These are phyloP conservation scores for Isoperla grammatica DNA, from an alignment of 2,888 invertebrate genomes.

Conservation along the genomic window DNA sequence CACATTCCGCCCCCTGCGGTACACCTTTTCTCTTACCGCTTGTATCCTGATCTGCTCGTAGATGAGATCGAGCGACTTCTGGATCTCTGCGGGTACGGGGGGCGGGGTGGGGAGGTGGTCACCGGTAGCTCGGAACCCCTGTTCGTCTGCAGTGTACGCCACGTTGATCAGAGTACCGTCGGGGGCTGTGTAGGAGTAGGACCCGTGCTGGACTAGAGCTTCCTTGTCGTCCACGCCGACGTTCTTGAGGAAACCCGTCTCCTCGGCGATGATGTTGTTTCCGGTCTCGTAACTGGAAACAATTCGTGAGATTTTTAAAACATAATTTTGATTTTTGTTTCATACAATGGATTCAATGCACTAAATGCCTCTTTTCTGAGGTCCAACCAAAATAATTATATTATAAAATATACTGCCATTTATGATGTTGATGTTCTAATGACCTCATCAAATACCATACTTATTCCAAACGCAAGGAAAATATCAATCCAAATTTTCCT, in stretches of 20 bases:
- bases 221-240: conserved; percentile 38
- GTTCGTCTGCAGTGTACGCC: conserved; percentile 68
- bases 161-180: conserved; percentile 39
- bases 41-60: conserved; percentile 72
- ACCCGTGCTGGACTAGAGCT: conserved; percentile 46
- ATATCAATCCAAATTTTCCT: too few species aligned
- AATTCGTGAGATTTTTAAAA: too few species aligned
- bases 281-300: conserved; percentile 70
- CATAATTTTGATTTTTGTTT: neutral
- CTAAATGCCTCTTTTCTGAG: neutral
- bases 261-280: conserved; percentile 73
- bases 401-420: too few species aligned
- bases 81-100: conserved; percentile 76
- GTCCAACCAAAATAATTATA: neutral
- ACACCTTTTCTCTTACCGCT: conserved; percentile 44
- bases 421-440: too few species aligned
- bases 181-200: conserved; percentile 73
- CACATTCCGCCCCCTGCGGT: neutral
- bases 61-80: conserved; percentile 81
- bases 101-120: conserved; percentile 81
- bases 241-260: conserved; percentile 67
- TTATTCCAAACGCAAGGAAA: too few species aligned
- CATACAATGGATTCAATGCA: neutral
- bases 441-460: too few species aligned
- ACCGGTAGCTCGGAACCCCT: conserved; percentile 73